Conservation (phyloP, 2,113 vertebrate genomes). For the Ivindomyrus marchei region DNA sequence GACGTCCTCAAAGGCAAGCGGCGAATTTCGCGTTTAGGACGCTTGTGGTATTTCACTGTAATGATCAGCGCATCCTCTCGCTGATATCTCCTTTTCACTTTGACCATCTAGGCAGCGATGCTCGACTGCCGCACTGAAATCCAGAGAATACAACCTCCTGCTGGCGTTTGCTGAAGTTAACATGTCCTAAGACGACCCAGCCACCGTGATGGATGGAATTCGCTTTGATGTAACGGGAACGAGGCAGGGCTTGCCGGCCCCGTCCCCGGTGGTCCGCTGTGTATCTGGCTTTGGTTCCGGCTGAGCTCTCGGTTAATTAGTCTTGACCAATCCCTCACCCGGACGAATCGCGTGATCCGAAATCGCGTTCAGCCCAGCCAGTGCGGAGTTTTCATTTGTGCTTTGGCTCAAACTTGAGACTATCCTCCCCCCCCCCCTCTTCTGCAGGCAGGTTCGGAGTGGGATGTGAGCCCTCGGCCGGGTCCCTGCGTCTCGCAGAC, state of each 20-base stretch:
- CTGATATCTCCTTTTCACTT: background rate
- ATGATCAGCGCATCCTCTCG: background rate
- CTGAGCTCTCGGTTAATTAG: background rate
- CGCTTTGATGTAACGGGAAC: background rate
- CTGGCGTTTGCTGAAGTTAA: background rate
- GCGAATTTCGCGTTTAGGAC: background rate
- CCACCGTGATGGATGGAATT: background rate
- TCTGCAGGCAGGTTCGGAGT: background rate
- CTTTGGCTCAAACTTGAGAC: background rate
- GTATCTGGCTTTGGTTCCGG: background rate
- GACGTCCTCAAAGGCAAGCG: background rate
- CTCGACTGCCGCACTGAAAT: background rate
- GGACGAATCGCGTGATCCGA: background rate
- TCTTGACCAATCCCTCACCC: background rate
- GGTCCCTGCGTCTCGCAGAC: background rate
- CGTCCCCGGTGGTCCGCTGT: background rate
- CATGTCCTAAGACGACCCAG: background rate
- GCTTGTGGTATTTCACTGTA: no score
- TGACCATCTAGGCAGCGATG: background rate
- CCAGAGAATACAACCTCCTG: background rate
- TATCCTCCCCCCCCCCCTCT: background rate
- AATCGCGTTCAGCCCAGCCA: background rate
- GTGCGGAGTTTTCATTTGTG: background rate
- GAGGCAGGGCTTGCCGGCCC: background rate
- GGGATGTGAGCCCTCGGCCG: background rate